phyloP scores from a whole-genome alignment of 2,888 invertebrate genomes.

The Coelinius sp. region DNA sequence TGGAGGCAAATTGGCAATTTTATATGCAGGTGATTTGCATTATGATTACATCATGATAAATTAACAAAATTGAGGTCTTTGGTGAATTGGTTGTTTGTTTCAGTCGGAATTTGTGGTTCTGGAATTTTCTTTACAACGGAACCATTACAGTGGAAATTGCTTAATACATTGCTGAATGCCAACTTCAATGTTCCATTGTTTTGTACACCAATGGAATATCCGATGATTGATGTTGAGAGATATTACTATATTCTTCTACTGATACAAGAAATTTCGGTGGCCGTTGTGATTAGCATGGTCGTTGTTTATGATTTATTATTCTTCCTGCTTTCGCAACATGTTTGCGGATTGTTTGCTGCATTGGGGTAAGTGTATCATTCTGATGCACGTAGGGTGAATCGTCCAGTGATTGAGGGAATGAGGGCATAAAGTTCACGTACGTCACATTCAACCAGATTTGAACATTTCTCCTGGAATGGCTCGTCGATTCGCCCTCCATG shows the following conservation, averaged over 20 bases:
- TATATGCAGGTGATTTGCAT: conserved; percentile 1
- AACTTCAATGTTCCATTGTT: conserved; percentile 2
- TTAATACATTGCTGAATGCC: neutral
- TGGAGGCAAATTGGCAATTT: conserved; percentile 3
- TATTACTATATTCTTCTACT: neutral
- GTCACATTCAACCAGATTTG: too few species aligned
- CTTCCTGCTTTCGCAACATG: conserved; percentile 14
- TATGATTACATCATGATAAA: neutral
- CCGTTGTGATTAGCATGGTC: neutral
- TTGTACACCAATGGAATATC: conserved; percentile 14
- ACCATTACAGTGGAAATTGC: conserved; percentile 14
- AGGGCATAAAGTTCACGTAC: too few species aligned
- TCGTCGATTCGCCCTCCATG: too few species aligned
- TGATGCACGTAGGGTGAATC: too few species aligned
- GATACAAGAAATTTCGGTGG: neutral
- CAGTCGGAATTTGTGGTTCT: neutral
- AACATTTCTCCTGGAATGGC: too few species aligned
- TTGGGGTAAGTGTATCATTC: neutral
- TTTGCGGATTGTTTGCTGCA: conserved; percentile 13
- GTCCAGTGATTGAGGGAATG: neutral
- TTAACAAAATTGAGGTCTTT: neutral
- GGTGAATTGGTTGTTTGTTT: neutral
- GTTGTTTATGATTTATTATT: conserved; percentile 19
- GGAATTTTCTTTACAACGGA: neutral
- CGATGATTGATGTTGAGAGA: conserved; percentile 14